Evolutionary conservation across 2,797 vertebrate species (phyloP).

Genomic region (Sparidentex hasta): DNA sequence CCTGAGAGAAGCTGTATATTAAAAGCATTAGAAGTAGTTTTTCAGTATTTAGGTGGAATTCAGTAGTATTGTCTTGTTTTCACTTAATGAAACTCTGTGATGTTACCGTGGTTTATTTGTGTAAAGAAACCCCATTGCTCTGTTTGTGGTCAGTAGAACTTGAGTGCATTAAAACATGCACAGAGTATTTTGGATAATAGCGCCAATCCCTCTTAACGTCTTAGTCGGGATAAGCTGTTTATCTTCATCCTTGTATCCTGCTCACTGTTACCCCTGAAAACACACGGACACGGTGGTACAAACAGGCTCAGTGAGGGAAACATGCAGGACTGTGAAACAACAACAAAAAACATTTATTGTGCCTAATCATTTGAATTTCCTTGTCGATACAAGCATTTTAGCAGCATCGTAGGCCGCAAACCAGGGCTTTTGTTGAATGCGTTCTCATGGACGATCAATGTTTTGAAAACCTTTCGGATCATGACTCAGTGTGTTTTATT

Average conservation of each 20-base stretch:
- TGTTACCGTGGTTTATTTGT: slow-evolving; percentile 90
- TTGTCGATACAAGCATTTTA: slow-evolving; percentile 65
- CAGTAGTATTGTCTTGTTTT: slow-evolving; percentile 88
- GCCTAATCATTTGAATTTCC: slow-evolving; percentile 76
- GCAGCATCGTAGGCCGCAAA: slow-evolving; percentile 47
- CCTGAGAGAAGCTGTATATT: slow-evolving; percentile 86
- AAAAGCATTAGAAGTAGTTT: slow-evolving; percentile 92
- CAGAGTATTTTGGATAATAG: slow-evolving; percentile 60
- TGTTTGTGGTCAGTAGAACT: slow-evolving; percentile 84
- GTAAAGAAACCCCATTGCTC: slow-evolving; percentile 78
- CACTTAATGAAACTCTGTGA: slow-evolving; percentile 83
- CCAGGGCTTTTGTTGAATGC: slow-evolving; percentile 62
- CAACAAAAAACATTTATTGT: slow-evolving; percentile 67
- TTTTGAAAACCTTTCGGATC: slow-evolving; percentile 49
- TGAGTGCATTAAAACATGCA: slow-evolving; percentile 54
- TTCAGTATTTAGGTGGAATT: slow-evolving; percentile 90
- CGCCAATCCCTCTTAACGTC: slow-evolving; percentile 61
- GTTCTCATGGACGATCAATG: slow-evolving; percentile 67
- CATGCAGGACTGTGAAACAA: slow-evolving; percentile 64
- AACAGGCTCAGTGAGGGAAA: slow-evolving; percentile 59
- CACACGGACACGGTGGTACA: slow-evolving; percentile 45
- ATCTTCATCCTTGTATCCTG: slow-evolving; percentile 63
- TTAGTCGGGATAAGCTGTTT: slow-evolving; percentile 67
- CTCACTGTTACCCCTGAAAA: slow-evolving; percentile 56
- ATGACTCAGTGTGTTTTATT: slow-evolving; percentile 62